Conservation (phyloP, 2,888 invertebrate genomes). For the Eupithecia subfuscata region DNA sequence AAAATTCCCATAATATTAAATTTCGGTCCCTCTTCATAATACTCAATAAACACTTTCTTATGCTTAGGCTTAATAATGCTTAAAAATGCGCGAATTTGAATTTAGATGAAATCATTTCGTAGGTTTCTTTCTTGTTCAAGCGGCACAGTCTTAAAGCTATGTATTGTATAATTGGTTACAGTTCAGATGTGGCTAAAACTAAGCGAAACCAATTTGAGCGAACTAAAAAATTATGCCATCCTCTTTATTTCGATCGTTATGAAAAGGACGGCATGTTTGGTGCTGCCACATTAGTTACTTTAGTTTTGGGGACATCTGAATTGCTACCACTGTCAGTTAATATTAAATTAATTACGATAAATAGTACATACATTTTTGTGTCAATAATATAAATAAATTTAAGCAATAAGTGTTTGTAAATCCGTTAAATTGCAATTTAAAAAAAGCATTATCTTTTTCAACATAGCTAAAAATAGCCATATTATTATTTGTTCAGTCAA, state of each 20-base stretch:
- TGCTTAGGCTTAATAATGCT: background rate
- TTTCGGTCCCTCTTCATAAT: conserved; percentile 76
- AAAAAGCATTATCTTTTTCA: background rate
- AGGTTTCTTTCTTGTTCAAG: conserved; percentile 24
- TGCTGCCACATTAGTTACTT: too few species aligned
- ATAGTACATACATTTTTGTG: conserved; percentile 41
- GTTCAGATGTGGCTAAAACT: too few species aligned
- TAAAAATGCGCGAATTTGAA: background rate
- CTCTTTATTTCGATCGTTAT: too few species aligned
- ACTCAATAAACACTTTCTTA: conserved; percentile 54
- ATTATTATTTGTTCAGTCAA: conserved; percentile 15
- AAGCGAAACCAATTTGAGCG: too few species aligned
- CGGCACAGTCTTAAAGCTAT: conserved; percentile 42
- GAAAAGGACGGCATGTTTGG: too few species aligned
- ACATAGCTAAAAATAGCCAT: background rate
- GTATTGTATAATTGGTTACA: conserved; percentile 7
- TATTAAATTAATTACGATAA: conserved; percentile 33
- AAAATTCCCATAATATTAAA: conserved; percentile 60
- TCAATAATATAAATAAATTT: conserved; percentile 54
- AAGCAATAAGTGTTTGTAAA: conserved; percentile 1
- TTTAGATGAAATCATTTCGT: background rate
- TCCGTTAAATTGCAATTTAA: conserved; percentile 7
- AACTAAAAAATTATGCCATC: too few species aligned
- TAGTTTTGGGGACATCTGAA: too few species aligned
- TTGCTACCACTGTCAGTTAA: conserved; percentile 26